Conservation (phyloP, 2,113 vertebrate species). For the Tachysurus fulvidraco region DNA sequence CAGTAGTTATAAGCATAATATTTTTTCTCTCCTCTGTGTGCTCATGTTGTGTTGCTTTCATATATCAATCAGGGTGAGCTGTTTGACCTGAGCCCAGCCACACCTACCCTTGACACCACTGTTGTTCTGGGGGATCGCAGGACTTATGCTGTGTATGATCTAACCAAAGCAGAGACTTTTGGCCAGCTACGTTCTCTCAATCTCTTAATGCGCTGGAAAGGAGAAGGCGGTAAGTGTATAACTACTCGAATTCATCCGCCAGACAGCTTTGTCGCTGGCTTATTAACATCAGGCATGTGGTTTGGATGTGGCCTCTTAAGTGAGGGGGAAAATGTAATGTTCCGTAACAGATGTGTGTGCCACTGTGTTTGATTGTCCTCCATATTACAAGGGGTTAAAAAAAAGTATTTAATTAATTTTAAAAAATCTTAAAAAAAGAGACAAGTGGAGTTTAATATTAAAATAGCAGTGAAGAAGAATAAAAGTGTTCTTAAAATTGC, state of each 20-base stretch:
- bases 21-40: not conserved
- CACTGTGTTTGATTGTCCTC: not conserved
- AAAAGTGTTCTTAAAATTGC: no score
- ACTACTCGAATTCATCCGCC: not conserved
- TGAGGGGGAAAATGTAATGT: not conserved
- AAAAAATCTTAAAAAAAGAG: no score
- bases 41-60: not conserved
- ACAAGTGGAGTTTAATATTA: no score
- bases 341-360: not conserved
- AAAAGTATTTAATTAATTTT: no score
- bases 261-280: not conserved
- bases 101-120: conserved; percentile 73
- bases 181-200: conserved; percentile 85
- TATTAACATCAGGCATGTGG: not conserved
- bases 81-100: conserved; percentile 83
- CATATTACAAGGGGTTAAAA: no score
- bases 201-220: conserved; percentile 87
- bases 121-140: conserved; percentile 83
- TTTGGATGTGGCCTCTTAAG: not conserved
- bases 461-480: no score
- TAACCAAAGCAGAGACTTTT: conserved; percentile 78
- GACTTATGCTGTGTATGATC: conserved; percentile 87
- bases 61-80: conserved; percentile 79
- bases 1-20: not conserved
- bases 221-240: conserved; percentile 74